Evolutionary conservation across 2,797 vertebrate genomes (phyloP), one percentile per base, ranked within the genome.

Genomic region (Rachycentron canadum): DNA sequence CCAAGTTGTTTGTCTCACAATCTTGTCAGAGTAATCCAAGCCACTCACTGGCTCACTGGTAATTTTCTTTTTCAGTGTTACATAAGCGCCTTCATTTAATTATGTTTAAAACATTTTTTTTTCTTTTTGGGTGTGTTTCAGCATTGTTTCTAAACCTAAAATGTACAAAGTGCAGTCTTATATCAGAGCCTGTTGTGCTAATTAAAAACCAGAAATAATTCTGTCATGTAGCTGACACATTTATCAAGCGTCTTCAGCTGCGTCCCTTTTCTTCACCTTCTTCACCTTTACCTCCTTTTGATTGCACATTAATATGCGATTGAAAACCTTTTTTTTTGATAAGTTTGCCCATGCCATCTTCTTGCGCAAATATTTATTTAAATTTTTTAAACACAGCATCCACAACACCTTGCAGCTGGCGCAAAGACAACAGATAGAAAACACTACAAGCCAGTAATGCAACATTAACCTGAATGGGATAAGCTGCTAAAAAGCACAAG

Each of bases 81-180:
- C 41, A 21, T 75, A 89, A 88, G 78, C 81, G 67, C 86, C 89
- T 92, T 88, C 21, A 36, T 83, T 75, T 88, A 65, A 62, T 64
- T 36, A 21, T n/a, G 7, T 86, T 53, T 74, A 2, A 6, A 9
- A 23, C 30, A 19, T 23, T 17, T 16, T 34, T 57, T 61, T 36
- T 50, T 68, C 10, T 57, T 62, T 30, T 17, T 50, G 56, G 40
- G 23, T 57, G 47, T n/a, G 25, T 68, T 73, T 81, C 26, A 50
- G 14, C n/a, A 3, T 56, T 10, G 4, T 34, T 50, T 70, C n/a
- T 53, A 26, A 68, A 64, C 23, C 40, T 34, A 12, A 69, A 58
- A 66, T 21, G 40, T 38, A 67, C 17, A 62, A 64, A 62, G 50
- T 69, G 28, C 62, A 52, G 64, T 78, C 61, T 70, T 62, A 13